phyloP scores from a whole-genome alignment of 2,797 vertebrate species.

The Luscinia megarhynchos region DNA sequence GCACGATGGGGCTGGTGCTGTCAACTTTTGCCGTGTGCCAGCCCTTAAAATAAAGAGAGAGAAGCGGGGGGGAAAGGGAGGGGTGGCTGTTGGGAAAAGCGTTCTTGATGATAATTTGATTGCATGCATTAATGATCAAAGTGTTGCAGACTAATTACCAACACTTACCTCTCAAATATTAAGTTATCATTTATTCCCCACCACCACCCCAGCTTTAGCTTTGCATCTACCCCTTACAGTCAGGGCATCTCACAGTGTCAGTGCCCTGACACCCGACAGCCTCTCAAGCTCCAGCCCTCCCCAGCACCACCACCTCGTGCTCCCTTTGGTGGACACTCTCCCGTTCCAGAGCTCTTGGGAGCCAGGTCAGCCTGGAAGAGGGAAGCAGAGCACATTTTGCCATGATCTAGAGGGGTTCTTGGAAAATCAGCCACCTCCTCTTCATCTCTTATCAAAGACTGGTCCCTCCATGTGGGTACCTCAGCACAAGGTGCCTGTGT shows the following conservation, averaged over 20 bases:
- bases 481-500: not conserved
- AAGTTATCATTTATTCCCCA: constrained; percentile 72
- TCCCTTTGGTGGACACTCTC: not conserved
- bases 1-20: constrained; percentile 19
- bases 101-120: constrained; percentile 81
- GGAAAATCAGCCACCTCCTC: not conserved
- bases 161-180: constrained; percentile 79
- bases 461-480: not conserved
- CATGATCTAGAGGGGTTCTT: not conserved
- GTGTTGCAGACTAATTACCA: constrained; percentile 80
- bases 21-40: constrained; percentile 62
- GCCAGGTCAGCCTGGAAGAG: not conserved
- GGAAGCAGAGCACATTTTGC: not conserved
- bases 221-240: not conserved
- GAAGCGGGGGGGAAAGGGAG: not conserved
- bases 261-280: not conserved
- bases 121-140: constrained; percentile 82
- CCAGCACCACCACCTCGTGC: not conserved
- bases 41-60: constrained; percentile 65
- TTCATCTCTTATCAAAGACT: not conserved
- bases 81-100: constrained; percentile 58
- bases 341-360: not conserved
- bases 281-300: not conserved
- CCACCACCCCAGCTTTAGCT: not conserved
- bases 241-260: not conserved